A percentile compares a stretch with the other conserved stretches of the same genome.
Evolutionary conservation across 2,797 vertebrate genomes (phyloP).

Genomic region (Thripadectes ignobilis): DNA sequence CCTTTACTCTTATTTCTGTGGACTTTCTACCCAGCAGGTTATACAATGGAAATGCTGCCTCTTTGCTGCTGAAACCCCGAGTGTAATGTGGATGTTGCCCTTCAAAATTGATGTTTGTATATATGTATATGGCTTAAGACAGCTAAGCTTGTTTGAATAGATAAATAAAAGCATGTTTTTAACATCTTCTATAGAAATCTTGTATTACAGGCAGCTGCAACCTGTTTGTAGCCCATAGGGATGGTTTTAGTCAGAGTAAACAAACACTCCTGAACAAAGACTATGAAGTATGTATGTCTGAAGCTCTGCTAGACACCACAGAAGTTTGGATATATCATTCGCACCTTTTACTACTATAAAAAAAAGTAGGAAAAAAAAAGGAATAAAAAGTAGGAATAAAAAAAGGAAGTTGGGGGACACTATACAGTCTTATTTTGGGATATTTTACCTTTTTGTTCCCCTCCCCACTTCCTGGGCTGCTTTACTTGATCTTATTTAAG

Average conservation of each 20-base stretch:
- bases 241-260: background rate
- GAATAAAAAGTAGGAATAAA: too few species aligned
- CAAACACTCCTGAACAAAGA: background rate
- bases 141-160: background rate
- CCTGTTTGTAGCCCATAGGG: background rate
- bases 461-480: rapidly evolving
- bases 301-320: background rate
- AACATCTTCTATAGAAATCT: background rate
- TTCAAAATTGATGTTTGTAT: background rate
- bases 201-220: background rate
- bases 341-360: background rate
- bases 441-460: rapidly evolving
- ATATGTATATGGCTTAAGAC: background rate
- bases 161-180: background rate
- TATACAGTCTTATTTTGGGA: background rate
- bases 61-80: rapidly evolving
- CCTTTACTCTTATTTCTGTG: background rate
- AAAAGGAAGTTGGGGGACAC: background rate
- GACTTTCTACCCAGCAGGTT: background rate
- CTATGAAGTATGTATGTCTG: background rate
- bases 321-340: background rate
- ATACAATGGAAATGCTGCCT: background rate
- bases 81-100: rapidly evolving
- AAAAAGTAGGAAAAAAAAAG: too few species aligned
- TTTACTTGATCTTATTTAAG: background rate